Base-by-base conservation (phyloP, 2,888 invertebrate species). In the Drosophila stalkeri region DNA sequence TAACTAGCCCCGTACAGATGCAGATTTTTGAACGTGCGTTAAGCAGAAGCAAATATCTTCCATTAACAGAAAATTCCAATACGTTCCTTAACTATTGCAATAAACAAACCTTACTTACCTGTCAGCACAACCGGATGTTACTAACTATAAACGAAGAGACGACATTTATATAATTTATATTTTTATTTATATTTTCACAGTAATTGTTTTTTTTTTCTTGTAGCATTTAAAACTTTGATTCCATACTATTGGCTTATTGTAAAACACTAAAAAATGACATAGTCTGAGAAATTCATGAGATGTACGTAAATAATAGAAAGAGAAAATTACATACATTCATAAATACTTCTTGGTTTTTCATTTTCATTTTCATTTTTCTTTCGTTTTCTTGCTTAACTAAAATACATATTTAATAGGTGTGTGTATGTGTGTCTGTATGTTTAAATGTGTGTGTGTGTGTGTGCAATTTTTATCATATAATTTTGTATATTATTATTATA, bases 311-410 rank as follows among this genome's bases (percentile, higher is more conserved):
- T 60, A 46, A 46, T 57, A 57, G 47, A 57, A 68, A 75, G 51
- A 51, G 51, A 77, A 72, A 81, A 72, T 73, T 77, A 83, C 87
- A 83, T 80, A 74, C 87, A 86, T 74, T 75, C 76, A 75, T 75
- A 72, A 54, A 72, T 81, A 75, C 65, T 80, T 79, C 55, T 64
- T 69, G 75, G 62, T 63, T 62, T 52, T 65, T 31, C n/a, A 44
- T 20, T 44, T 14, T 55, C 41, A 46, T 12, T 59, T 46, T 64
- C 14, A 14, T 37, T 37, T 37, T 16, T 16, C 14, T 18, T 47
- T 51, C 35, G 57, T 23, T 20, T 7, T 23, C 18, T 62, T 35
- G 37, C 66, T 75, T 71, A 77, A 80, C 70, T 80, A 60, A 82
- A 72, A 68, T 80, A 75, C 72, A 70, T 75, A 67, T 75, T 64